phyloP scores from a whole-genome alignment of 30 jellyfish, hydroid and myxozoan genomes.

The Hydractinia symbiolongicarpus region DNA sequence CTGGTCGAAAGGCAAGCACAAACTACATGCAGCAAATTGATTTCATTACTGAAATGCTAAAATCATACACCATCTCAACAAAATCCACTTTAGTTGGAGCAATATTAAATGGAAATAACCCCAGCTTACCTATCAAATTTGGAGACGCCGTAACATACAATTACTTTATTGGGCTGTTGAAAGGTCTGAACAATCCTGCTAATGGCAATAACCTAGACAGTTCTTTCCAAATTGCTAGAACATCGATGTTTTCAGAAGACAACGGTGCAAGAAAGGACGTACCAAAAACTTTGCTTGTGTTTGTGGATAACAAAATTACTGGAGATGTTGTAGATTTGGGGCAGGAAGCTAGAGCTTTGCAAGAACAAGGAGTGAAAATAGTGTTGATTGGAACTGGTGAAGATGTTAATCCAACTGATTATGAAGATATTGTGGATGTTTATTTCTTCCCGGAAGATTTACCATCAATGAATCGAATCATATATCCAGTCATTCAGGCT shows the following conservation, averaged over 20 bases:
- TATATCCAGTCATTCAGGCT: constrained; percentile 58
- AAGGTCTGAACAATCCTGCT: constrained; percentile 5
- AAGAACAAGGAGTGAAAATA: constrained; percentile 53
- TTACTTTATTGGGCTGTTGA: constrained; percentile 4
- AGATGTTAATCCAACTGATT: constrained; percentile 19
- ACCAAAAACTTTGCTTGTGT: constrained; percentile 68
- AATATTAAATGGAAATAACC: constrained; percentile 31
- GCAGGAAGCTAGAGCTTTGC: constrained; percentile 71
- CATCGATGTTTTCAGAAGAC: constrained; percentile 74
- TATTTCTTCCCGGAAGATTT: constrained; percentile 65
- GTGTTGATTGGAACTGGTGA: constrained; percentile 62
- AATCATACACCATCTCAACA: constrained; percentile 47
- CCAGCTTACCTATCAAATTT: constrained; percentile 41
- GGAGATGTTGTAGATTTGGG: constrained; percentile 39
- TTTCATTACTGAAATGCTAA: constrained; percentile 43
- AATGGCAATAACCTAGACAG: constrained; percentile 27
- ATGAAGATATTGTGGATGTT: constrained; percentile 43
- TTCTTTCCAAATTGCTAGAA: constrained; percentile 88
- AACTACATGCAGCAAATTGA: constrained; percentile 39
- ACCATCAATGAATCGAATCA: constrained; percentile 45
- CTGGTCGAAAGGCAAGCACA: constrained; percentile 32
- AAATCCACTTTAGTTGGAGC: constrained; percentile 67
- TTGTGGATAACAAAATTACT: constrained; percentile 32
- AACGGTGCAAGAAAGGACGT: constrained; percentile 68
- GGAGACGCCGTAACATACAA: constrained; percentile 42